Conservation (phyloP, 2,113 vertebrate genomes). For the Ceratotherium simum region DNA sequence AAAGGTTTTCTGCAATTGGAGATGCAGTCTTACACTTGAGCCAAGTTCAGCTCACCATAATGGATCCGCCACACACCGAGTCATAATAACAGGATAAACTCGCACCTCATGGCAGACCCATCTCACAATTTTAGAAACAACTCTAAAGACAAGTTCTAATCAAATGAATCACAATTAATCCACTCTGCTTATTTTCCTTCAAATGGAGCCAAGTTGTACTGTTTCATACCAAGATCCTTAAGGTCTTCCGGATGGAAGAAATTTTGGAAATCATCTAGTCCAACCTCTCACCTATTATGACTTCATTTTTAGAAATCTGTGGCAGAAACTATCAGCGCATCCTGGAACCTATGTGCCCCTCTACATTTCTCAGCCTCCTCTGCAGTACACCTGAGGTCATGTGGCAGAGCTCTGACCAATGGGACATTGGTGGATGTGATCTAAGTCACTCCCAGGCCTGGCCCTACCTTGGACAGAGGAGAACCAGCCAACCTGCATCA, state of each 20-base stretch:
- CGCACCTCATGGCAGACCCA: not conserved
- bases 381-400: not conserved
- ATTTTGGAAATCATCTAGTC: not conserved
- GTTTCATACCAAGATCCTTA: not conserved
- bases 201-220: not conserved
- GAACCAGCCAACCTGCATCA: not conserved
- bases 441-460: not conserved
- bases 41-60: not conserved
- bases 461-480: not conserved
- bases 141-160: not conserved
- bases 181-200: not conserved
- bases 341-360: not conserved
- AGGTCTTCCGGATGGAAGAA: slow-evolving; percentile 15
- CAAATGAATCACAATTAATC: slow-evolving; percentile 22
- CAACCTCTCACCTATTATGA: not conserved
- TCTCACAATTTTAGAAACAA: not conserved
- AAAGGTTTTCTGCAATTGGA: not conserved
- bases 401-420: not conserved
- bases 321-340: not conserved
- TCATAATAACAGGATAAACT: not conserved
- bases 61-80: not conserved
- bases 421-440: fast-evolving
- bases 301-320: not conserved
- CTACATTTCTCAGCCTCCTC: not conserved
- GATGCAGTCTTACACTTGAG: not conserved